Conservation (phyloP, 2,113 vertebrate genomes). For the Elephantulus edwardii region DNA sequence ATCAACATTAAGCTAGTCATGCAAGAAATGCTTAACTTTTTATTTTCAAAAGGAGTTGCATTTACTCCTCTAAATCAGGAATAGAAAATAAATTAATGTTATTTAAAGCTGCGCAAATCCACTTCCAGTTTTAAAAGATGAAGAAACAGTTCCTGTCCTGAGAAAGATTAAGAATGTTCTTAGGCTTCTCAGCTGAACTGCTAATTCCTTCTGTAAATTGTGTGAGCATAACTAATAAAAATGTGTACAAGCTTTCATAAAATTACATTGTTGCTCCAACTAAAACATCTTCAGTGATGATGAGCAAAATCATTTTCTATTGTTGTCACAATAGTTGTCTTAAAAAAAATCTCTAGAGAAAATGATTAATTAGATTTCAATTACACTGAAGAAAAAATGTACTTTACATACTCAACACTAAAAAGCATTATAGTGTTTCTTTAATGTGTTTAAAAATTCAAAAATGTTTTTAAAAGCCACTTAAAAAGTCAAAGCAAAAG, state of each 20-base stretch:
- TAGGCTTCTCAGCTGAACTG: slow-evolving; percentile 38
- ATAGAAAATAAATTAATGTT: neutral
- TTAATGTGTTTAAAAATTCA: slow-evolving; percentile 88
- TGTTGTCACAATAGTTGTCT: slow-evolving; percentile 78
- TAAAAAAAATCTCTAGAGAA: slow-evolving; percentile 75
- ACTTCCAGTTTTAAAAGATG: slow-evolving; percentile 5
- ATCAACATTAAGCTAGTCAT: neutral
- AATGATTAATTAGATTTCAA: slow-evolving; percentile 87
- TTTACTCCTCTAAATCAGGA: neutral
- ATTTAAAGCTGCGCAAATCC: neutral
- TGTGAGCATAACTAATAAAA: slow-evolving; percentile 27
- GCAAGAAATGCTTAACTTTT: neutral
- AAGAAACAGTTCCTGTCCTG: slow-evolving; percentile 47
- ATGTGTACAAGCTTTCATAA: slow-evolving; percentile 67
- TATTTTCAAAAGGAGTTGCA: neutral
- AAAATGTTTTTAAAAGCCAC: slow-evolving; percentile 88
- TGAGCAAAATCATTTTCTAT: slow-evolving; percentile 67
- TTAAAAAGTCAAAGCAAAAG: slow-evolving; percentile 86
- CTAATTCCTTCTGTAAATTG: slow-evolving; percentile 38
- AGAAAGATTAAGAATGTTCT: slow-evolving; percentile 40
- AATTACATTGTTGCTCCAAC: slow-evolving; percentile 67
- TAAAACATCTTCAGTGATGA: slow-evolving; percentile 77
- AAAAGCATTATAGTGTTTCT: slow-evolving; percentile 85
- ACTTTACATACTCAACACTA: slow-evolving; percentile 81
- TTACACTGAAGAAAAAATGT: slow-evolving; percentile 83